A percentile compares a stretch with the other conserved stretches of the same genome.
Evolutionary conservation across 2,888 invertebrate species (phyloP).

Genomic region (Schizotus pectinicornis): DNA sequence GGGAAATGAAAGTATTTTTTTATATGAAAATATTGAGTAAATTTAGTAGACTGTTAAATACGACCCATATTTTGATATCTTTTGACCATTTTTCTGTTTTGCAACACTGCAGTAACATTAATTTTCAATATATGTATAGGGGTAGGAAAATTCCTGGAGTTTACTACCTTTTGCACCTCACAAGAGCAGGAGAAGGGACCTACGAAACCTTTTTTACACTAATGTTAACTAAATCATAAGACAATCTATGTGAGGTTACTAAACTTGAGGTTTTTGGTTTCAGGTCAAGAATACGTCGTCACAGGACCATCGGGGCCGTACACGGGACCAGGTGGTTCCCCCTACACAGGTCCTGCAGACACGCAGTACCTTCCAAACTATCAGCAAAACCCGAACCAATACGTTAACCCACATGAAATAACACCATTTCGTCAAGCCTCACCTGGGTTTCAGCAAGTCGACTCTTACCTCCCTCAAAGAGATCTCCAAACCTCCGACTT

Average conservation of each 20-base stretch:
- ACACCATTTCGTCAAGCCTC: constrained; percentile 44
- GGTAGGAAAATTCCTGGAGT: no score
- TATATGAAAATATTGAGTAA: no score
- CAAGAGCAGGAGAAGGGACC: no score
- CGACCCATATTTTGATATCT: no score
- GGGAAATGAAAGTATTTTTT: no score
- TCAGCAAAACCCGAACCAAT: constrained; percentile 42
- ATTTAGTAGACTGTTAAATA: no score
- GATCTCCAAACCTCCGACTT: constrained; percentile 57
- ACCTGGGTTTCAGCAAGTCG: constrained; percentile 38
- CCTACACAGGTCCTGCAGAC: constrained; percentile 33
- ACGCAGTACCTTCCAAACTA: constrained; percentile 49
- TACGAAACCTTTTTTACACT: no score
- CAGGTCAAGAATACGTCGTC: constrained; percentile 57
- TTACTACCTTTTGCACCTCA: no score
- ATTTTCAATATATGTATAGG: no score
- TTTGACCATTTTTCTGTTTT: no score
- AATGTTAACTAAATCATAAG: neutral
- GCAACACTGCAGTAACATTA: no score
- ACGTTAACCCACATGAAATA: constrained; percentile 41
- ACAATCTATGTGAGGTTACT: neutral
- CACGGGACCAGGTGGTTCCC: constrained; percentile 6
- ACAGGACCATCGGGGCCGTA: constrained; percentile 49
- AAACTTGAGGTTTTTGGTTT: constrained; percentile 39
- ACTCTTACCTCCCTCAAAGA: constrained; percentile 47